phyloP scores from a whole-genome alignment of 2,113 vertebrate genomes.

The Aptenodytes forsteri region DNA sequence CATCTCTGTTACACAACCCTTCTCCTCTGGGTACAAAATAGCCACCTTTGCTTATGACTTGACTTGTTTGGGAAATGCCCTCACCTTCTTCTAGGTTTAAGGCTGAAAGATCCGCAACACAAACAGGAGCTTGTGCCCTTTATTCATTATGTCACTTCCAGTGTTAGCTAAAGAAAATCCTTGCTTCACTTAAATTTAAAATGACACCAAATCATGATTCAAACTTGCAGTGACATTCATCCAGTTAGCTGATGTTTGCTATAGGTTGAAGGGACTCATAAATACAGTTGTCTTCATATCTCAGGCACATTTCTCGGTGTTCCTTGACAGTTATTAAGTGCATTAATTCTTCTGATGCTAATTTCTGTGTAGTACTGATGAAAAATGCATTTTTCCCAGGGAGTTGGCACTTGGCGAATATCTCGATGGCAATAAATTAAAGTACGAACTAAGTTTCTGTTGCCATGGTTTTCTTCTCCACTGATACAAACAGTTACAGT shows the following conservation, averaged over 20 bases:
- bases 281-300: constrained; percentile 59
- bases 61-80: not conserved
- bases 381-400: constrained; percentile 61
- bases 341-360: constrained; percentile 67
- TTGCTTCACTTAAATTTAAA: constrained; percentile 47
- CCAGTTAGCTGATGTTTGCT: constrained; percentile 49
- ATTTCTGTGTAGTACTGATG: constrained; percentile 62
- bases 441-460: not conserved
- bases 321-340: constrained; percentile 64
- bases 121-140: constrained; percentile 37
- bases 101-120: constrained; percentile 7
- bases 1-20: not conserved
- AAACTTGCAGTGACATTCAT: constrained; percentile 62
- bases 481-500: not conserved
- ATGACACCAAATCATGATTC: constrained; percentile 45
- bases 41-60: not conserved
- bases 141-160: constrained; percentile 21
- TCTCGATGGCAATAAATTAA: constrained; percentile 37
- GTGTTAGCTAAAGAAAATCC: constrained; percentile 25
- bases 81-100: not conserved
- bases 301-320: constrained; percentile 26
- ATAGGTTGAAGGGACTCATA: constrained; percentile 46
- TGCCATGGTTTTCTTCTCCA: constrained; percentile 52
- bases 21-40: not conserved
- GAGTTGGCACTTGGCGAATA: constrained; percentile 27